Conservation (phyloP, 2,113 vertebrate species). For the Gallinago undulata region DNA sequence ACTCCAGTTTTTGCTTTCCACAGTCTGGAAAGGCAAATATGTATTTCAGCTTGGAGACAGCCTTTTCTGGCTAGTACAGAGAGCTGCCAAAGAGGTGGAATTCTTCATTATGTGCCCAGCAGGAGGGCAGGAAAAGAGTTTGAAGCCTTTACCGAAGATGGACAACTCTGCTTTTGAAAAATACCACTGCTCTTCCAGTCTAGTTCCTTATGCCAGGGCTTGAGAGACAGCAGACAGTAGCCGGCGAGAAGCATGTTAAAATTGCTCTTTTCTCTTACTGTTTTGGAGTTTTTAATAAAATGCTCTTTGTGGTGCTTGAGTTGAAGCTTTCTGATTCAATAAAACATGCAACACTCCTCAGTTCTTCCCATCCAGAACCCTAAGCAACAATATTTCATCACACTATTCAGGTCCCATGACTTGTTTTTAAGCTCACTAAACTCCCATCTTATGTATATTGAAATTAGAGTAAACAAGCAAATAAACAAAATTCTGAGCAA, state of each 20-base stretch:
- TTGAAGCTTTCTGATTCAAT: neutral
- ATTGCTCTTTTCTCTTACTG: neutral
- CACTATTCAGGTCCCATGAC: neutral
- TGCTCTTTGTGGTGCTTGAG: neutral
- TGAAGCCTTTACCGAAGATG: neutral
- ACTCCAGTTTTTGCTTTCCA: neutral
- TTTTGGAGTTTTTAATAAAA: neutral
- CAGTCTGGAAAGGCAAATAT: neutral
- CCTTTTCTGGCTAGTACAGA: neutral
- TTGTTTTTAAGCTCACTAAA: neutral
- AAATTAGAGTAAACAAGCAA: neutral
- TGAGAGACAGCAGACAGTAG: neutral
- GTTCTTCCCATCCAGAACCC: neutral
- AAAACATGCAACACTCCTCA: neutral
- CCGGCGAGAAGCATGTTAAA: neutral
- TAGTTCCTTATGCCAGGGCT: neutral
- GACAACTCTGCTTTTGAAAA: neutral
- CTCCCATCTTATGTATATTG: neutral
- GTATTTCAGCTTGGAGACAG: neutral
- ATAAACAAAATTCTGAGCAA: neutral
- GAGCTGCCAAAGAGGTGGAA: neutral
- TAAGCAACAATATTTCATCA: neutral
- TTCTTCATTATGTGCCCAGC: neutral
- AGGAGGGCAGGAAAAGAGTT: neutral
- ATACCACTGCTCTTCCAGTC: neutral